Evolutionary conservation across 2,888 invertebrate genomes (phyloP).

Genomic region (Stenichneumon culpator): DNA sequence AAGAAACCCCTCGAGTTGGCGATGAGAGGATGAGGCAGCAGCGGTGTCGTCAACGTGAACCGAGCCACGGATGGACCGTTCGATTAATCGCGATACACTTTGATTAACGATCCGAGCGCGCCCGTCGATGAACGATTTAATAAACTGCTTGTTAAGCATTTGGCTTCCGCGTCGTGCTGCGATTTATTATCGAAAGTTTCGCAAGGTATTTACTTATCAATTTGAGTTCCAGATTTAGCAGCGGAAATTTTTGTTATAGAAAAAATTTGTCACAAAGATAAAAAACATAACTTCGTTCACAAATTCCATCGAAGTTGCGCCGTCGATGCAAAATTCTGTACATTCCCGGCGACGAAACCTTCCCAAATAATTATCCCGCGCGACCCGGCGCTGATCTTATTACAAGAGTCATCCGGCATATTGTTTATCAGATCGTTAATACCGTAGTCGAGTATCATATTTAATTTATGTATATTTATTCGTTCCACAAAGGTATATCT

Average conservation of each 20-base stretch:
- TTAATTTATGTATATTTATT: conserved; percentile 23
- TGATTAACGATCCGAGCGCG: conserved; percentile 42
- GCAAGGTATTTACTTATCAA: neutral
- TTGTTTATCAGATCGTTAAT: neutral
- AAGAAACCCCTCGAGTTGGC: conserved; percentile 10
- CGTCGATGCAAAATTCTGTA: too few species aligned
- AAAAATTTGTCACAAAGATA: neutral
- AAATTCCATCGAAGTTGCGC: neutral
- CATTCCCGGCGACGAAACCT: too few species aligned
- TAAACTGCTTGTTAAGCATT: conserved; percentile 26
- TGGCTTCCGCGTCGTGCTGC: neutral
- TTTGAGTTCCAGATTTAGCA: conserved; percentile 6
- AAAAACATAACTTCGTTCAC: neutral
- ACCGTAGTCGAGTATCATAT: neutral
- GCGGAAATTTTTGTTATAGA: neutral
- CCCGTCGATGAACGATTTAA: conserved; percentile 50
- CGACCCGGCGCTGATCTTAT: too few species aligned
- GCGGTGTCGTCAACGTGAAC: conserved; percentile 20
- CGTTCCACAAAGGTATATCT: neutral
- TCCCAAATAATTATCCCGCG: too few species aligned
- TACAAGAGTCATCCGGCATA: neutral
- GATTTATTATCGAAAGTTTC: conserved; percentile 38
- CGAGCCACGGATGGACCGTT: conserved; percentile 35
- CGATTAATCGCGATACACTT: conserved; percentile 50
- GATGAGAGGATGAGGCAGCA: conserved; percentile 26